Evolutionary conservation across 2,888 invertebrate species (phyloP), one percentile per base, ranked within the genome.

Genomic region (Spilarctia lutea): DNA sequence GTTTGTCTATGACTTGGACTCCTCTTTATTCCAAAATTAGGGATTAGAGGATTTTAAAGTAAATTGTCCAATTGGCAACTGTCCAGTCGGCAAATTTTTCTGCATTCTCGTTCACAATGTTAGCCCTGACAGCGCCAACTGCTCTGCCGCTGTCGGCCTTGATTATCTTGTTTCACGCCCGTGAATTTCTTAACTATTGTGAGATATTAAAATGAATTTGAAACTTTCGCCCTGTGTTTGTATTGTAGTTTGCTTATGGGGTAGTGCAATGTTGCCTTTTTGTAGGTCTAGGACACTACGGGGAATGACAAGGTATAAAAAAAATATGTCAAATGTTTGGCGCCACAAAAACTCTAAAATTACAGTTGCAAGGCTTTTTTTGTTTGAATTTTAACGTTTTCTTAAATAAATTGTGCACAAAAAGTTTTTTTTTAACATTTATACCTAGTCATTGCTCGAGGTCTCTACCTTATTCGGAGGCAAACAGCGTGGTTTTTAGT

Each of bases 161-260:
- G 82, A 86, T 89, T 90, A 87, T 86, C 90, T 92, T 91, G 89
- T 91, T 92, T 91, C 90, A 90, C 90, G 91, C 91, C 89, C 88
- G 91, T 90, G 90, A 87, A 88, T 92, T 92, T 92, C 91, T 94
- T 94, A 94, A 94, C 91, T 93, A 94, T 93, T 95, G 94, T 95
- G 94, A 89, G 92, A 93, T 93, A 95, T 95, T 95, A 95, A 95
- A 95, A 94, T 94, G 94, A 94, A 94, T 95, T 95, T 94, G 93
- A 94, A 95, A 94, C 93, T 94, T 93, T 93, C 86, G 84, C 89
- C 85, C 84, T 90, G 93, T 92, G 92, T 94, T 94, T 94, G 80
- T 71, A 87, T 91, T 90, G 90, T 93, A 92, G 90, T 88, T 91
- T 90, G 90, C 84, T 89, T 89, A 87, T 87, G 87, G 89, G 88